Evolutionary conservation across 2,797 vertebrate genomes (phyloP).

Genomic region (Neostethus bicornis): DNA sequence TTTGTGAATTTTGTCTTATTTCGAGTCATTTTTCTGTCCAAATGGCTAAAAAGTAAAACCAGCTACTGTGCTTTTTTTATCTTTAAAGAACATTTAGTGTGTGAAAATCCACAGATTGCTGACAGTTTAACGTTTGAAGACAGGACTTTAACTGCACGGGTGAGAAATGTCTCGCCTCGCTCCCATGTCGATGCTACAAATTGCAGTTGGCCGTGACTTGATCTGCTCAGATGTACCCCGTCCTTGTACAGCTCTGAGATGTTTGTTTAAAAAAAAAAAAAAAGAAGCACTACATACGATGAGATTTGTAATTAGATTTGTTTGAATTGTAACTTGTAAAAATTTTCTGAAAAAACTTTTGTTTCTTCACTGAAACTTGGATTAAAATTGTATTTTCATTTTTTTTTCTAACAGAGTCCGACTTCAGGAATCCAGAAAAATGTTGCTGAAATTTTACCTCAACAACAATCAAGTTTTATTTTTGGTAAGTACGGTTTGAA

Average conservation of each 20-base stretch:
- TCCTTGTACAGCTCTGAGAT: conserved; percentile 15
- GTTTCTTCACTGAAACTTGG: neutral
- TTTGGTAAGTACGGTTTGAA: conserved; percentile 67
- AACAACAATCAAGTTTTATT: conserved; percentile 58
- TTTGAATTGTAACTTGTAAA: neutral
- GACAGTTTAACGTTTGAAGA: conserved; percentile 23
- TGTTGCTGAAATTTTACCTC: conserved; percentile 44
- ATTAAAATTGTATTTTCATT: conserved; percentile 6
- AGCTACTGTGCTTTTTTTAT: neutral
- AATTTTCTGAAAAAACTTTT: neutral
- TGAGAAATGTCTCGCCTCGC: conserved; percentile 59
- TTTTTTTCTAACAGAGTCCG: conserved; percentile 67
- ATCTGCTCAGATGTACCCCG: conserved; percentile 25
- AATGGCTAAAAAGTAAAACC: neutral
- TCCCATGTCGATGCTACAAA: conserved; percentile 55
- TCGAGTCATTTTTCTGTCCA: too few species aligned
- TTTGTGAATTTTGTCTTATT: too few species aligned
- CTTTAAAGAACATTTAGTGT: conserved; percentile 15
- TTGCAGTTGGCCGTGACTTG: conserved; percentile 41
- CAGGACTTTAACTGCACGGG: conserved; percentile 23
- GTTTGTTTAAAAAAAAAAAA: too few species aligned
- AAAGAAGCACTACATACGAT: too few species aligned
- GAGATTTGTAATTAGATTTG: neutral
- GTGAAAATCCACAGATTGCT: conserved; percentile 27
- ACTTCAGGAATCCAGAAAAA: conserved; percentile 60